Evolutionary conservation across 2,113 vertebrate species (phyloP), one percentile per base, ranked within the genome.

Genomic region (Petaurus breviceps): DNA sequence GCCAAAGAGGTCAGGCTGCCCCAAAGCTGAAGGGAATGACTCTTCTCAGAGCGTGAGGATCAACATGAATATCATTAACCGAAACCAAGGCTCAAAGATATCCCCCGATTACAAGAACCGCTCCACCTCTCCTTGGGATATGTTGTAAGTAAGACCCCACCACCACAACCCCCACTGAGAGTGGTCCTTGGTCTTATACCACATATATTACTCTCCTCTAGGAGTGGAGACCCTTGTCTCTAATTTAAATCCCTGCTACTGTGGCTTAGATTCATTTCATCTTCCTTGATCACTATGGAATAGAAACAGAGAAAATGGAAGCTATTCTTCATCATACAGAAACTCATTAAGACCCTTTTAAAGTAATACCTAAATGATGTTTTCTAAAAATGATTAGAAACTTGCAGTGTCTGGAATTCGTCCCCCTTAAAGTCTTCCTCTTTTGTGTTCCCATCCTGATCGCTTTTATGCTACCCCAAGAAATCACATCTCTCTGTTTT

Each of bases 101-200:
- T 9, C 51, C 0, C 91, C 10, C 0, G 92, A 98, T 92, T 90
- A 98, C 96, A 96, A 94, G 96, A 98, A 55, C 8, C 97, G 98
- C 0, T 99, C 99, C 3, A 97, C 98, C 37, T 96, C 99, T 31
- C 99, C 99, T 0, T 99, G 99, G 99, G 97, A 95, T 94, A 98
- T 98, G 96, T 98, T 96, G 99, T 99, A 99, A 9, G 97, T 98
- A 95, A 96, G n/a, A 12, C 0, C 37, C 52, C 10, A 10, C 61
- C 23, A 93, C 14, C 0, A 92, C n/a, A 55, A 77, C 37, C 37
- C 50, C 49, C 0, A 8, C 12, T 84, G 49, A 3, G 16, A 49
- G 1, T 92, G 23, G 10, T 47, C 52, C 51, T 95, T 93, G 52
- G 1, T 19, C 37, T 77, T 53, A 26, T 4, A 47, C 24, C 22